These are phyloP conservation scores for Strigamia transsilvanica DNA, from an alignment of 2,888 invertebrate genomes.

Conservation along the genomic window DNA sequence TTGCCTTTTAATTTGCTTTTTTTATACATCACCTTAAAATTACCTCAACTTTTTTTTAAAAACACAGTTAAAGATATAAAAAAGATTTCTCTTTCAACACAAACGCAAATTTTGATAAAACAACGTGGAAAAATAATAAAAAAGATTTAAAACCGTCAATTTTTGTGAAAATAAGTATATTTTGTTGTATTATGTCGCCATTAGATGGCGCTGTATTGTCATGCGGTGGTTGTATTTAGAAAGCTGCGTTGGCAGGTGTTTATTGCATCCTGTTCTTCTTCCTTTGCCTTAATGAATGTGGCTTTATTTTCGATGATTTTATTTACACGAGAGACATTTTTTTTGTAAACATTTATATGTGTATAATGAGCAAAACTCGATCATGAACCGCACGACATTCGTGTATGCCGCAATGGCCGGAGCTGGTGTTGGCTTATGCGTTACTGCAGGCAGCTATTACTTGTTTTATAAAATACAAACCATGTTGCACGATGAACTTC, in stretches of 20 bases:
- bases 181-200: too few relatives aligned
- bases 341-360: not conserved
- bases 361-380: not conserved
- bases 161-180: too few relatives aligned
- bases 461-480: constrained; percentile 2
- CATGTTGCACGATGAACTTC: not conserved
- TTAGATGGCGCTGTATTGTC: too few relatives aligned
- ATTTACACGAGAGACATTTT: too few relatives aligned
- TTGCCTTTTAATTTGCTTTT: constrained; percentile 16
- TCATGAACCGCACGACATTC: not conserved
- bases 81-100: not conserved
- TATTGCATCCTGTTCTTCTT: too few relatives aligned
- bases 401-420: not conserved
- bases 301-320: not conserved
- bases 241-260: too few relatives aligned
- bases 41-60: not conserved
- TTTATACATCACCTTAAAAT: not conserved
- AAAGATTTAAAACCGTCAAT: too few relatives aligned
- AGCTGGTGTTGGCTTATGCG: not conserved
- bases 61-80: too few relatives aligned
- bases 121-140: too few relatives aligned
- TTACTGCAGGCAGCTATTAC: not conserved
- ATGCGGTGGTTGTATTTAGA: too few relatives aligned
- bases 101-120: too few relatives aligned
- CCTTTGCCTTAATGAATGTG: not conserved